Base-by-base conservation (phyloP, 2,113 vertebrate species). In the Gavialis gangeticus region DNA sequence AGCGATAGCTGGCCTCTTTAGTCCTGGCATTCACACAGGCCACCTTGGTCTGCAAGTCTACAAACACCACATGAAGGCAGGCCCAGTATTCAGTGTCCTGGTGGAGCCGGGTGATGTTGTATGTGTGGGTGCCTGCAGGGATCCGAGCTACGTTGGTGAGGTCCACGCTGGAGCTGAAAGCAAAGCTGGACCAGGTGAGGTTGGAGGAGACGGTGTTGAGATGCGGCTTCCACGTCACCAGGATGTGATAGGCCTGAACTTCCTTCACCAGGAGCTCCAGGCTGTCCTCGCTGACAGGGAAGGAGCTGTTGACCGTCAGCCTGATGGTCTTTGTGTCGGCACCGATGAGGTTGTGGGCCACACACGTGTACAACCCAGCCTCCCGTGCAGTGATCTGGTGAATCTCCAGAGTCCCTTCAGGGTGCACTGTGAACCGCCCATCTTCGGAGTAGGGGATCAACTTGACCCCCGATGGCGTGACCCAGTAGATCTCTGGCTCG, bases 401-500 rank as follows among this genome's bases (percentile, higher is more conserved):
- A 63, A 99, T 98, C 97, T 99, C 99, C 94, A 99, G 96, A 1
- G 99, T 99, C 60, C 99, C 99, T 80, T 99, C 99, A 0, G 98
- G 97, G 73, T 98, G 97, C 19, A 99, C 98, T 79, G 92, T 97
- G 94, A 98, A 99, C 34, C 79, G 95, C 28, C 96, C 95, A 1
- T 95, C 96, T 0, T 75, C 96, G 0, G 22, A 63, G 0, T 97
- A 96, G 0, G 98, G 97, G 4, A 98, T 93, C 79, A 99, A 97
- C 92, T 97, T 99, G 22, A 85, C 85, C 73, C 99, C 99, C 0
- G 93, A 94, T 0, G 99, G 99, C 13, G 98, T 99, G 87, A 99
- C 99, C 99, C 99, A 99, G 94, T 99, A 99, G 93, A 99, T 98
- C 88, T 98, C 98, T 0, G 99, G 99, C 54, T 99, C 98, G 0